phyloP scores from a whole-genome alignment of 2,113 vertebrate species.

The Struthio camelus region DNA sequence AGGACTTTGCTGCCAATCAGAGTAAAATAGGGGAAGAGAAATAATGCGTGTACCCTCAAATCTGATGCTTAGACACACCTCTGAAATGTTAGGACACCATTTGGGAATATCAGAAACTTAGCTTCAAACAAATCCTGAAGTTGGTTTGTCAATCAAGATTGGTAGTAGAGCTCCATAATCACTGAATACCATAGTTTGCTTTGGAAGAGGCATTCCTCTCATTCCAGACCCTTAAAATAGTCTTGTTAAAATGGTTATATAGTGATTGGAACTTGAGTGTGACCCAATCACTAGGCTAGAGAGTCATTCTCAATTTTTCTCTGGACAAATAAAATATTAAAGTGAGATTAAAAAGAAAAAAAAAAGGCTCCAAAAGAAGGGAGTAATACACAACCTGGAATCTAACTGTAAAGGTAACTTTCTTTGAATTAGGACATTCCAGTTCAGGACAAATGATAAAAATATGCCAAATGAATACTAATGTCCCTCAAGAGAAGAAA shows the following conservation, averaged over 20 bases:
- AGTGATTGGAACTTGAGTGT: neutral
- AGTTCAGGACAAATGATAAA: neutral
- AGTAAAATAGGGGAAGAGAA: neutral
- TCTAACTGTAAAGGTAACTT: neutral
- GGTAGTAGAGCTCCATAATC: neutral
- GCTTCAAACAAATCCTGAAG: neutral
- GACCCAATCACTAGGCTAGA: neutral
- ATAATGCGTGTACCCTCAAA: neutral
- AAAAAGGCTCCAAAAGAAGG: neutral
- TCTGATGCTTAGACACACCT: neutral
- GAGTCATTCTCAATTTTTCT: neutral
- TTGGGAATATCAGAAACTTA: neutral
- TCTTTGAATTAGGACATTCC: neutral
- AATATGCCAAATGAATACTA: neutral
- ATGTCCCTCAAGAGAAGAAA: neutral
- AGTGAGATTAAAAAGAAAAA: rapidly evolving
- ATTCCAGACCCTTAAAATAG: neutral
- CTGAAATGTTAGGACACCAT: neutral
- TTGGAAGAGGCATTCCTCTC: neutral
- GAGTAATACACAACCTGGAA: neutral
- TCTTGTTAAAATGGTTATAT: neutral
- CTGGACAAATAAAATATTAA: neutral
- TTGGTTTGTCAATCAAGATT: neutral
- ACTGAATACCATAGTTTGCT: neutral
- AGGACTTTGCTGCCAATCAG: neutral